A percentile compares a stretch with the other conserved stretches of the same genome.
phyloP scores from a whole-genome alignment of 1,140 invertebrate genomes.

The Microplitis demolitor region DNA sequence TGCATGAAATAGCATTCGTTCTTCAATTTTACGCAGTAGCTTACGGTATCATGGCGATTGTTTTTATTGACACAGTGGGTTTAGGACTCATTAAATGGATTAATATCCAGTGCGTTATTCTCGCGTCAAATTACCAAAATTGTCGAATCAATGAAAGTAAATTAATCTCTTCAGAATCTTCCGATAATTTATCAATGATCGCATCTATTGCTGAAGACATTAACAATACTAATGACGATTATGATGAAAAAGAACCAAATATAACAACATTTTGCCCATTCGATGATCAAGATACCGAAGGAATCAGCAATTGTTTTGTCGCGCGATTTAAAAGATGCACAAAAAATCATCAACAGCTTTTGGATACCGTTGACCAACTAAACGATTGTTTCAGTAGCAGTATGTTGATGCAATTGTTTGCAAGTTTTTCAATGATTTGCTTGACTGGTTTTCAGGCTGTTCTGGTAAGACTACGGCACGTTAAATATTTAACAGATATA shows the following conservation, averaged over 20 bases:
- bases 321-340: constrained; percentile 31
- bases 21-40: constrained; percentile 32
- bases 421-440: constrained; percentile 42
- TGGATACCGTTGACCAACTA: constrained; percentile 31
- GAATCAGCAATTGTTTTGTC: constrained; percentile 12
- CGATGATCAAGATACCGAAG: background rate
- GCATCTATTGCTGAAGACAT: too few relatives aligned
- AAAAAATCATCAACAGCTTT: constrained; percentile 38
- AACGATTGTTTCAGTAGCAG: constrained; percentile 35
- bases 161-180: background rate
- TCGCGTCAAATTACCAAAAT: too few relatives aligned
- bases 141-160: too few relatives aligned
- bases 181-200: background rate
- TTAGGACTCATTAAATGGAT: too few relatives aligned
- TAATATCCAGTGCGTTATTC: too few relatives aligned
- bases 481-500: too few relatives aligned
- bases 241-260: too few relatives aligned
- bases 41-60: constrained; percentile 30
- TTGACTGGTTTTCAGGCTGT: constrained; percentile 41
- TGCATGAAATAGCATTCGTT: constrained; percentile 27
- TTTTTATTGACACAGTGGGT: constrained; percentile 29
- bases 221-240: too few relatives aligned
- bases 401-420: constrained; percentile 41
- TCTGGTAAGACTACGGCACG: constrained; percentile 31
- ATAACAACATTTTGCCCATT: background rate